Evolutionary conservation across 2,888 invertebrate genomes (phyloP), one percentile per base, ranked within the genome.

Genomic region (Zhuqinia jingwanae): DNA sequence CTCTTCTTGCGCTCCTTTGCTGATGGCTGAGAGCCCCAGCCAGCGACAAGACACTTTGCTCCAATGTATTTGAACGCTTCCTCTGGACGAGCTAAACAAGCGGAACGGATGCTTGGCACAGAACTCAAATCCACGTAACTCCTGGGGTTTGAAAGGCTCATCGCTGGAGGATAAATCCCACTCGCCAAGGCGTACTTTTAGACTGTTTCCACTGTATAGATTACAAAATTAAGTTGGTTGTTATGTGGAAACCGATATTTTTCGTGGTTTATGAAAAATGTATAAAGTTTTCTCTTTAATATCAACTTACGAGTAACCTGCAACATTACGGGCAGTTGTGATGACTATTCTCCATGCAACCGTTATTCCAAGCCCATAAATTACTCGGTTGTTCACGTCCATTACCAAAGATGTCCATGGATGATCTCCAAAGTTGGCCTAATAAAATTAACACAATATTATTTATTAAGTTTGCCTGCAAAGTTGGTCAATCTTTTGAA

Each of bases 401-500:
- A 91, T 89, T 1, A 91, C 87, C 53, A 91, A 78, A 8, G 90
- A 90, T 15, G 89, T 89, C 91, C 91, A 91, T 15, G 91, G 91
- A 68, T 91, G 89, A 76, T 91, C 91, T 11, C 88, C 91, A 76
- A 88, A 91, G 76, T 90, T 89, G 13, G 90, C 90, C 90, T 90
- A 36, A 36, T 36, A 6, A 36, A 36, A 6, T n/a, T n/a, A n/a
- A n/a, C n/a, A n/a, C n/a, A n/a, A n/a, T n/a, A n/a, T n/a, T n/a
- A n/a, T n/a, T n/a, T n/a, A n/a, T n/a, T n/a, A n/a, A n/a, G n/a
- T n/a, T n/a, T n/a, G n/a, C n/a, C n/a, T n/a, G n/a, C n/a, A n/a
- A n/a, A n/a, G n/a, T n/a, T n/a, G n/a, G n/a, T n/a, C n/a, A n/a
- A n/a, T n/a, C n/a, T n/a, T n/a, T n/a, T n/a, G n/a, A n/a, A n/a